Evolutionary conservation across 2,888 invertebrate genomes (phyloP), one percentile per base, ranked within the genome.

Genomic region (Melanchra persicariae): DNA sequence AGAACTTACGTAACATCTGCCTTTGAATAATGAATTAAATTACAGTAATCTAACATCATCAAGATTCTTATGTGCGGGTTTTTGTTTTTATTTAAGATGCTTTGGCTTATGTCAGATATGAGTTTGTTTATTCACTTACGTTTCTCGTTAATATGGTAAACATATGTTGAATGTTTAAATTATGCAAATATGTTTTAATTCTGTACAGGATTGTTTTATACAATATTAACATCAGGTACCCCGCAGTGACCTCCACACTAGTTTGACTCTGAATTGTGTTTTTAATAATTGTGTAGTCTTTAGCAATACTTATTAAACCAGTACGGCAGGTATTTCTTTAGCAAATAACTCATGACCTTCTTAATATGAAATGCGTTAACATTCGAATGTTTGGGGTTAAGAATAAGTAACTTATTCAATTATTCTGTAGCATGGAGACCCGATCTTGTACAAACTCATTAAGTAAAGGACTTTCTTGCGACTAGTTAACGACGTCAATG

Each of bases 401-500:
- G 52, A 74, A 59, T 76, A 77, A 40, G 15, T 40, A 0, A 45
- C 17, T 19, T 19, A 19, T 19, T 45, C 6, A 72, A 17, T 57
- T 10, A 54, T 66, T 70, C 60, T 54, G 81, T 59, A 47, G 70
- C 40, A 65, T 64, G 9, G 79, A 60, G 61, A 82, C 66, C 52
- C 26, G 47, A 82, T 79, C 55, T 57, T 64, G 10, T 52, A 60
- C 67, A 62, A 73, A 68, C 62, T 75, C 64, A 62, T 77, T 72
- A 57, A 69, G 64, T 59, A 57, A 51, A 82, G 62, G 60, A 66
- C 62, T 66, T 76, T 79, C 76, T 73, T 49, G 67, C 51, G 69
- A 66, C 57, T 65, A 64, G 76, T 74, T 71, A 60, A 68, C 74
- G 66, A 79, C 83, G 75, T 77, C 75, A 84, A 74, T 86, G 80